Percentiles rank a stretch among this genome's conserved stretches.
These are phyloP conservation scores for Syritta pipiens DNA, from an alignment of 2,888 invertebrate genomes.

Conservation along the genomic window DNA sequence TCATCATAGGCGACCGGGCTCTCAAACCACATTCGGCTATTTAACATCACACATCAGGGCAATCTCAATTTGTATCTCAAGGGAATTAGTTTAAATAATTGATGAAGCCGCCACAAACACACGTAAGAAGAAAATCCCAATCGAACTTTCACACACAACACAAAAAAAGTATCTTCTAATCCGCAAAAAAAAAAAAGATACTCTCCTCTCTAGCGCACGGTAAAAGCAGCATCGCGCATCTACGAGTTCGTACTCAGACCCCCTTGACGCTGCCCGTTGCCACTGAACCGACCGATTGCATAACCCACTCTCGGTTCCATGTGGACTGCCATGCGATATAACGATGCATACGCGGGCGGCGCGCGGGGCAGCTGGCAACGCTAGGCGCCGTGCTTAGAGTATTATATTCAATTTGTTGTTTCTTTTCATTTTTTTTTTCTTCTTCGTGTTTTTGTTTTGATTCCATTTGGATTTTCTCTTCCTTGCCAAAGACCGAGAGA, in stretches of 20 bases:
- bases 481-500: slow-evolving; percentile 32
- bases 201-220: no score
- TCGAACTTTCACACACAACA: slow-evolving; percentile 15
- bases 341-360: slow-evolving; percentile 5
- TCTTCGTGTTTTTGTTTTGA: slow-evolving; percentile 68
- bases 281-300: slow-evolving; percentile 32
- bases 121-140: no score
- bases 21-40: slow-evolving; percentile 5
- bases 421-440: slow-evolving; percentile 38
- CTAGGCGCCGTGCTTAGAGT: slow-evolving; percentile 63
- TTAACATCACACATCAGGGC: slow-evolving; percentile 29
- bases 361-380: slow-evolving; percentile 13
- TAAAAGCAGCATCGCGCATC: no score
- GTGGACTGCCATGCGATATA: slow-evolving; percentile 27
- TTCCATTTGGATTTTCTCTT: slow-evolving; percentile 59
- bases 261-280: no score
- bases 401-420: slow-evolving; percentile 24
- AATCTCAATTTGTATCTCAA: slow-evolving; percentile 11
- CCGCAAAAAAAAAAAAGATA: slow-evolving; percentile 9
- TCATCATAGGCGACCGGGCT: no score
- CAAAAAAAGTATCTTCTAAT: slow-evolving; percentile 15
- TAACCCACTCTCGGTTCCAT: slow-evolving; percentile 38
- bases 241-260: no score
- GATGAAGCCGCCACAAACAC: no score
- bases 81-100: slow-evolving; percentile 24